Evolutionary conservation across 2,888 invertebrate genomes (phyloP), one percentile per base, ranked within the genome.

Genomic region (Coronaproctus castanopsis): DNA sequence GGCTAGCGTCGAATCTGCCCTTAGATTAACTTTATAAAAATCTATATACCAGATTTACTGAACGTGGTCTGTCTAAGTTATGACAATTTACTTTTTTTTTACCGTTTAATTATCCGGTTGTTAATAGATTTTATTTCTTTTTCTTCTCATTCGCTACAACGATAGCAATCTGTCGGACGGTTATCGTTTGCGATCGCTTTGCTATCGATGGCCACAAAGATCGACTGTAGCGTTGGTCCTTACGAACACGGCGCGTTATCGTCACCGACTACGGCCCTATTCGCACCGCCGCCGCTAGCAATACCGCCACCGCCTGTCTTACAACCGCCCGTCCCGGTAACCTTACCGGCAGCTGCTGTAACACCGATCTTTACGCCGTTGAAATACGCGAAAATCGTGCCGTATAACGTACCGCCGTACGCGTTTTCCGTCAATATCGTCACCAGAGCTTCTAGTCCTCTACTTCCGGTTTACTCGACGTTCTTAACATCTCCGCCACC

Each of bases 351-450:
- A 3, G 61, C 57, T 10, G 57, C 60, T 21, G 52, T 58, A 22
- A 58, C 62, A 5, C 62, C 62, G 3, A n/a, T n/a, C n/a, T n/a
- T n/a, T n/a, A n/a, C n/a, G n/a, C 54, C 36, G 8, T 36, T 36
- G 14, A 61, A 59, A 23, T 55, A 54, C 48, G 21, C 56, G 51
- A 23, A 55, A 19, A 36, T 61, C 48, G 53, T 52, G 1, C 59
- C 59, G 21, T 59, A 54, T 2, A 53, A 51, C n/a, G 57, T 58
- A 14, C 61, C 61, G 20, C 59, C 61, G 2, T 36, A 61, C 21
- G 59, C 58, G 1, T 61, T 55, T 55, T 59, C 61, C 8, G 56
- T 61, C 21, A 61, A 54, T 23, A 49, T 58, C 3, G 54, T 58
- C n/a, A 58, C 58, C n/a, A 52, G 56, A 36, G 60, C 60, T 1